Percentiles rank a stretch among this genome's conserved stretches.
Conservation (phyloP, 2,797 vertebrate species). For the Taeniopygia guttata region DNA sequence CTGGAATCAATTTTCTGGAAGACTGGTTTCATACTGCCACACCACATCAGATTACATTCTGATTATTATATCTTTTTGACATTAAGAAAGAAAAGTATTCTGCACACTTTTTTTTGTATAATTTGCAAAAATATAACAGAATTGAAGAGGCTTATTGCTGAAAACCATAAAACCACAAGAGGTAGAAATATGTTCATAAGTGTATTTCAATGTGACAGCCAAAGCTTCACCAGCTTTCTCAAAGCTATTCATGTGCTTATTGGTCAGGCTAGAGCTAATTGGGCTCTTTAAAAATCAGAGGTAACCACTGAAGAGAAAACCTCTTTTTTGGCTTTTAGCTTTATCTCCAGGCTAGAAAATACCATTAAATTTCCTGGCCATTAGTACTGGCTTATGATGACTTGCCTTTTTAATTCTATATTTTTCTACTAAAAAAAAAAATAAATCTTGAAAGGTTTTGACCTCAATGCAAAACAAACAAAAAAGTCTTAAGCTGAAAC, state of each 20-base stretch:
- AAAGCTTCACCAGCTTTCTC: background rate
- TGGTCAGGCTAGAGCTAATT: background rate
- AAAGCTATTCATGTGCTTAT: background rate
- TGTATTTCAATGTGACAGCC: background rate
- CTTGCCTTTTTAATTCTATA: background rate
- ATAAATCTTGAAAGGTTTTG: background rate
- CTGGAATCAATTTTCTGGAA: conserved; percentile 50
- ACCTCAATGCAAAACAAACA: background rate
- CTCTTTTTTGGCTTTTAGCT: background rate
- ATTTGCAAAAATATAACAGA: conserved; percentile 14
- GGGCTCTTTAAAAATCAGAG: background rate
- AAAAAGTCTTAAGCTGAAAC: background rate
- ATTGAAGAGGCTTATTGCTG: background rate
- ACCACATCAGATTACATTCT: conserved; percentile 22
- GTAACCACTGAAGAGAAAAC: background rate
- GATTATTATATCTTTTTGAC: conserved; percentile 4
- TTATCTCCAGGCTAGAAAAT: background rate
- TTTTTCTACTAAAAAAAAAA: background rate
- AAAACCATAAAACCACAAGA: conserved; percentile 37
- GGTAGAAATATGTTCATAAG: background rate
- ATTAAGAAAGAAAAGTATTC: conserved; percentile 1
- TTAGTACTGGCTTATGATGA: background rate
- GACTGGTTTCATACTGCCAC: background rate
- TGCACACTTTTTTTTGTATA: background rate
- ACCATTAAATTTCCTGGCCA: background rate